Percentiles rank a stretch among this genome's conserved stretches.
phyloP scores from a whole-genome alignment of 2,113 vertebrate species.

The Muntiacus muntjak region DNA sequence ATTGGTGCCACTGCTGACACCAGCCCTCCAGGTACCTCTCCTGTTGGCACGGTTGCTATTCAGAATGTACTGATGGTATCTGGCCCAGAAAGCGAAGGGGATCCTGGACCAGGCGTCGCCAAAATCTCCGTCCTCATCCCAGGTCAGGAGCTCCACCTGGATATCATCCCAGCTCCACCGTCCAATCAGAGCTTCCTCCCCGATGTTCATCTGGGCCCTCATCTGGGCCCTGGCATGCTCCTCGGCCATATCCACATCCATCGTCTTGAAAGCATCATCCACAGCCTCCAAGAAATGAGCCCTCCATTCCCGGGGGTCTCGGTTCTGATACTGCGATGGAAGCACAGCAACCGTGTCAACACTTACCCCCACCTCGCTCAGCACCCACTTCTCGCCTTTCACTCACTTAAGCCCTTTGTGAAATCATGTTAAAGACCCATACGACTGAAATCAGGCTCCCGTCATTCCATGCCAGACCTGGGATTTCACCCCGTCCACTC shows the following conservation, averaged over 20 bases:
- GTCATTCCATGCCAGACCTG: background rate
- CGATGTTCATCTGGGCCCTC: conserved; percentile 64
- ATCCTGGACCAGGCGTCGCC: conserved; percentile 65
- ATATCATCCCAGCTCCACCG: conserved; percentile 63
- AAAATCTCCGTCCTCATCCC: conserved; percentile 58
- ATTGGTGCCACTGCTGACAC: conserved; percentile 4
- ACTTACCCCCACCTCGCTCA: background rate
- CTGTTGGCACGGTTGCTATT: conserved; percentile 56
- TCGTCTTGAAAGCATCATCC: conserved; percentile 62
- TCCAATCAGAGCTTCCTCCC: conserved; percentile 53
- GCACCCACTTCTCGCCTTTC: background rate
- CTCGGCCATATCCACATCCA: conserved; percentile 60
- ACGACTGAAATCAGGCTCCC: background rate
- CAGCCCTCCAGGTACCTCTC: conserved; percentile 51
- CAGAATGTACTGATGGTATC: conserved; percentile 67
- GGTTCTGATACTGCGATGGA: conserved; percentile 56
- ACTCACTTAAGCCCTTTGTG: background rate
- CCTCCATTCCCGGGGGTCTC: conserved; percentile 60
- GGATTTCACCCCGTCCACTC: background rate
- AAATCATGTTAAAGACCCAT: background rate
- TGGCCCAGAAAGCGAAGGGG: conserved; percentile 66
- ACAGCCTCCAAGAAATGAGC: conserved; percentile 60
- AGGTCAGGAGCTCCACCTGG: conserved; percentile 58
- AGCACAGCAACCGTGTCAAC: background rate
- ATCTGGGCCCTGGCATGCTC: conserved; percentile 57